Percentiles rank a stretch among this genome's conserved stretches.
These are phyloP conservation scores for Pristionchus maxplancki DNA, from an alignment of 2,888 invertebrate species.

Conservation along the genomic window DNA sequence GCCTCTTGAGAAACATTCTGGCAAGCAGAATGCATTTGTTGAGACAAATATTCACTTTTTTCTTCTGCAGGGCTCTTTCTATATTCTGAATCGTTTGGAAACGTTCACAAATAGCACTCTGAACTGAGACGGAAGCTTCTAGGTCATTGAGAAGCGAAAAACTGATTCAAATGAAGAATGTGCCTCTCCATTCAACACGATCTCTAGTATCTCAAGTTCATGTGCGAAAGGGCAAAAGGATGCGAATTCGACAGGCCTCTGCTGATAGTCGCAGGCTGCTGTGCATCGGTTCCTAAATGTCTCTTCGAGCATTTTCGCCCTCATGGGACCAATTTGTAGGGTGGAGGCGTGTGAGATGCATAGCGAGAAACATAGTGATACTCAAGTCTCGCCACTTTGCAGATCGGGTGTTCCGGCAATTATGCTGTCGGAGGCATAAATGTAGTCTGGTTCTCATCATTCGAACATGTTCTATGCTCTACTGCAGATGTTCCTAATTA, in stretches of 20 bases:
- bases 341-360: constrained; percentile 2
- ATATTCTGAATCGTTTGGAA: too few species aligned
- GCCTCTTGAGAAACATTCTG: not conserved
- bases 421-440: not conserved
- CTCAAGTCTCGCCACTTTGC: not conserved
- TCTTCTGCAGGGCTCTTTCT: not conserved
- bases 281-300: not conserved
- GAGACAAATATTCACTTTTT: constrained; percentile 3
- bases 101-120: too few species aligned
- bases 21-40: not conserved
- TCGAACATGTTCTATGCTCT: not conserved
- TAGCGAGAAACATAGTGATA: not conserved
- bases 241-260: not conserved
- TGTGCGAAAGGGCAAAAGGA: not conserved
- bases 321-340: not conserved
- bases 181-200: too few species aligned
- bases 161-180: too few species aligned
- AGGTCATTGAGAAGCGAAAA: too few species aligned
- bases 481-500: not conserved
- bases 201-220: too few species aligned
- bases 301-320: not conserved
- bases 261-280: not conserved
- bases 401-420: not conserved
- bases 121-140: too few species aligned
- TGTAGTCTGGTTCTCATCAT: not conserved